Conservation (phyloP, 1,140 invertebrate species). For the Adelges cooleyi region DNA sequence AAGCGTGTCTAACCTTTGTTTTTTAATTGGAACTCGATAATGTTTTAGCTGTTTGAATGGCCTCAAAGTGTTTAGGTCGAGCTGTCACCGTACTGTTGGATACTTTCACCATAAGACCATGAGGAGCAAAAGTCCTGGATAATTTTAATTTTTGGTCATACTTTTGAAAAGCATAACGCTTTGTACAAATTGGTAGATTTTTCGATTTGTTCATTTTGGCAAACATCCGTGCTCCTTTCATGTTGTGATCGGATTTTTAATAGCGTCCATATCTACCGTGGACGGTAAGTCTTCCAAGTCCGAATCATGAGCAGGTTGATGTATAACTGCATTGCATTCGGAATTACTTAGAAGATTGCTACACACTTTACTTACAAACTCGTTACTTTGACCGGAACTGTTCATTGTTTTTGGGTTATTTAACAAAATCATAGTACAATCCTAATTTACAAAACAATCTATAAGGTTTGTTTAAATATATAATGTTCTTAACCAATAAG, state of each 20-base stretch:
- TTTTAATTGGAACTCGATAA: constrained; percentile 41
- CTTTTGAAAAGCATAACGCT: constrained; percentile 81
- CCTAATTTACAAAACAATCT: constrained; percentile 12
- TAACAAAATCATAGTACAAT: constrained; percentile 19
- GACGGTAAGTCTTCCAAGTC: constrained; percentile 40
- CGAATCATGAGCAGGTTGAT: constrained; percentile 38
- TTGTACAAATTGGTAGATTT: constrained; percentile 69
- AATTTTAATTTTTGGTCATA: constrained; percentile 72
- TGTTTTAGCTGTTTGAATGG: background rate
- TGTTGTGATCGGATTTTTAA: constrained; percentile 36
- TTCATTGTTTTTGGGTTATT: constrained; percentile 6
- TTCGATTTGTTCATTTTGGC: constrained; percentile 53
- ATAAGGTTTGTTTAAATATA: background rate
- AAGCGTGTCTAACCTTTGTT: constrained; percentile 62
- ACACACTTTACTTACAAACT: constrained; percentile 23
- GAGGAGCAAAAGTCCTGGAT: constrained; percentile 74
- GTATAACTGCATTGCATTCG: constrained; percentile 38
- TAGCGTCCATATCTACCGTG: constrained; percentile 42
- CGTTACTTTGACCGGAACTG: constrained; percentile 23
- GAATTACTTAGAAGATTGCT: constrained; percentile 35
- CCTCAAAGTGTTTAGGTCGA: background rate
- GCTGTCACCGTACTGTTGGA: background rate
- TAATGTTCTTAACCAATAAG: background rate
- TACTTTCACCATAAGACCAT: constrained; percentile 28
- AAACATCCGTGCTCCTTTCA: too few species aligned